Evolutionary conservation across 2,888 invertebrate species (phyloP).

Genomic region (Pomacea canaliculata): DNA sequence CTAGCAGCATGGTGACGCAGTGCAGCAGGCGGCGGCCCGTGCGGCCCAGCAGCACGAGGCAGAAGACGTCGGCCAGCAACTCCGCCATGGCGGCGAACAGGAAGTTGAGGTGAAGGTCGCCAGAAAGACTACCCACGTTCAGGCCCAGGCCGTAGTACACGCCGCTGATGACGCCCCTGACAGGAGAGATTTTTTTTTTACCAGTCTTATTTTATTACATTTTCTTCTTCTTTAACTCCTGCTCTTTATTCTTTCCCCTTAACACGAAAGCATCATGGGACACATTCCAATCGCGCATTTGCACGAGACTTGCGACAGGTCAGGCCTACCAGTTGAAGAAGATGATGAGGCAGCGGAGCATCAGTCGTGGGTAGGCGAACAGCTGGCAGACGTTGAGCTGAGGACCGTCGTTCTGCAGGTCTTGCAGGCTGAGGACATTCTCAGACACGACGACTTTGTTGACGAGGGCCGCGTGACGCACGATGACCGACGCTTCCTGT

Average conservation of each 20-base stretch:
- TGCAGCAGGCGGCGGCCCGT: conserved; percentile 47
- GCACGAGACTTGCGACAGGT: too few species aligned
- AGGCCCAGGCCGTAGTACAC: conserved; percentile 57
- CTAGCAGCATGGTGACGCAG: conserved; percentile 42
- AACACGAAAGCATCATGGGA: too few species aligned
- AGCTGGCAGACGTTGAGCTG: conserved; percentile 45
- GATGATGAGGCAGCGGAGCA: conserved; percentile 44
- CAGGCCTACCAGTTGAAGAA: conserved; percentile 50
- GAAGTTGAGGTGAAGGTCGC: conserved; percentile 56
- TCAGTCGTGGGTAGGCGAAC: conserved; percentile 38
- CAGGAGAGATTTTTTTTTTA: neutral
- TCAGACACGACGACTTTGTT: conserved; percentile 51
- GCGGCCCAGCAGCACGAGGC: conserved; percentile 48
- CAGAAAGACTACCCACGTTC: conserved; percentile 50
- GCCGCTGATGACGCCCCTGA: conserved; percentile 55
- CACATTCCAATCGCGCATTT: too few species aligned
- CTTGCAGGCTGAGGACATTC: conserved; percentile 30
- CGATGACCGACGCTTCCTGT: conserved; percentile 50
- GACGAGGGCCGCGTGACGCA: conserved; percentile 51
- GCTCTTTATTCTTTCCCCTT: too few species aligned
- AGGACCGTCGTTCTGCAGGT: conserved; percentile 24
- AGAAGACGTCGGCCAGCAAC: conserved; percentile 46
- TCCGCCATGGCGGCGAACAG: conserved; percentile 52
- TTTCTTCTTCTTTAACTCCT: too few species aligned
- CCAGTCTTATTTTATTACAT: too few species aligned